A percentile compares a stretch with the other conserved stretches of the same genome.
These are phyloP conservation scores for Leptatherina wallacei DNA, from an alignment of 2,797 vertebrate genomes.

Conservation along the genomic window DNA sequence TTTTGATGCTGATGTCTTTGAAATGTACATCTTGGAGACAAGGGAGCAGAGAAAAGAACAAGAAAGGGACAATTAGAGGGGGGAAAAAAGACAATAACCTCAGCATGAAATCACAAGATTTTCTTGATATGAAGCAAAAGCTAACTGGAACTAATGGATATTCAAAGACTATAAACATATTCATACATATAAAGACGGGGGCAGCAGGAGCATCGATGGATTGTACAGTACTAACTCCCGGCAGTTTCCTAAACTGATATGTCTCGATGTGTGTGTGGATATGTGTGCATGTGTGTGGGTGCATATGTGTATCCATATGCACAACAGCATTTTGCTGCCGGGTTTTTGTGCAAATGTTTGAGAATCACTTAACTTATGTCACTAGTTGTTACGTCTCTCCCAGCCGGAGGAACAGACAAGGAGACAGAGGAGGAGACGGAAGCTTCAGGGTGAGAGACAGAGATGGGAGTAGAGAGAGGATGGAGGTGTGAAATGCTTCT, in stretches of 20 bases:
- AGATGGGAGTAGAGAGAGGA: constrained; percentile 34
- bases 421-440: constrained; percentile 38
- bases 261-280: background rate
- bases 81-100: constrained; percentile 2
- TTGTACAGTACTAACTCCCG: background rate
- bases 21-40: constrained; percentile 20
- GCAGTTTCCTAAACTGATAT: constrained; percentile 15
- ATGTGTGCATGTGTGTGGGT: background rate
- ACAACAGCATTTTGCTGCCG: constrained; percentile 58
- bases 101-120: constrained; percentile 1
- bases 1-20: constrained; percentile 44
- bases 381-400: constrained; percentile 79
- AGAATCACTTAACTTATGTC: constrained; percentile 86
- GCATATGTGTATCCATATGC: constrained; percentile 56
- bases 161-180: constrained; percentile 35
- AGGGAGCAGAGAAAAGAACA: background rate
- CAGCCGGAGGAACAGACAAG: constrained; percentile 57
- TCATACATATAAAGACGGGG: constrained; percentile 14
- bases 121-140: constrained; percentile 7
- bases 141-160: constrained; percentile 19
- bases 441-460: constrained; percentile 32
- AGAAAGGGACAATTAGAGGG: background rate
- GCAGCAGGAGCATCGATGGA: background rate
- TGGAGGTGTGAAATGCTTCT: constrained; percentile 11
- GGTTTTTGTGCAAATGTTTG: constrained; percentile 70